Evolutionary conservation across 53 echinoderm and acorn worm genomes (phyloP), one percentile per base, ranked within the genome.

Genomic region (Temnopleurus reevesii): DNA sequence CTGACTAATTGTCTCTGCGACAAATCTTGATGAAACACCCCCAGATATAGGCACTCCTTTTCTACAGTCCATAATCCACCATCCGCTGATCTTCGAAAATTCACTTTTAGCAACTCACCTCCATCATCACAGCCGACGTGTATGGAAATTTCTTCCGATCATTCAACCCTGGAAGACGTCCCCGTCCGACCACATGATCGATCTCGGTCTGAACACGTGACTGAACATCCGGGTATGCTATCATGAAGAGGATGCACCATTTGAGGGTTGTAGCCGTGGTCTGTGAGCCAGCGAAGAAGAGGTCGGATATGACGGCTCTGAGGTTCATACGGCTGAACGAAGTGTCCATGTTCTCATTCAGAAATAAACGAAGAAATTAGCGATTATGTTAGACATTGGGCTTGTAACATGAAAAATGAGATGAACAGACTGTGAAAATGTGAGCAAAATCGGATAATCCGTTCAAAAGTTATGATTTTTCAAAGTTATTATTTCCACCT

Each of bases 181-280:
- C 85, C 26, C 85, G 43, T 13, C 85, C 85, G 26, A 85, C 61
- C 59, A 85, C 61, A 17, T 46, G 85, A 29, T 85, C 60, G 19
- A 61, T 10, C 44, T 85, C 85, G 24, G 36, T 28, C 57, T 85
- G 85, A 41, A 85, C 85, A 41, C 60, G 59, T 60, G 85, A 38
- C 46, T 85, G 85, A 23, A 85, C 61, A 23, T 61, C 27, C 1
- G 59, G 85, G 61, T 85, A 60, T 0, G 85, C 60, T 60, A 56
- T 85, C 85, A 85, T 85, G 85, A 4, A 60, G 27, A 59, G 45
- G 28, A 85, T 45, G 12, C 59, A 45, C 85, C 85, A 85, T 19
- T 59, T 59, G 0, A 85, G 29, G 27, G 85, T 44, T 4, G 85
- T 85, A 26, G 43, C 25, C 13, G 44, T 85, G 5, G 85, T 85